Evolutionary conservation across 2,888 invertebrate species (phyloP), one percentile per base, ranked within the genome.

Genomic region (Schrankia costaestrigalis): DNA sequence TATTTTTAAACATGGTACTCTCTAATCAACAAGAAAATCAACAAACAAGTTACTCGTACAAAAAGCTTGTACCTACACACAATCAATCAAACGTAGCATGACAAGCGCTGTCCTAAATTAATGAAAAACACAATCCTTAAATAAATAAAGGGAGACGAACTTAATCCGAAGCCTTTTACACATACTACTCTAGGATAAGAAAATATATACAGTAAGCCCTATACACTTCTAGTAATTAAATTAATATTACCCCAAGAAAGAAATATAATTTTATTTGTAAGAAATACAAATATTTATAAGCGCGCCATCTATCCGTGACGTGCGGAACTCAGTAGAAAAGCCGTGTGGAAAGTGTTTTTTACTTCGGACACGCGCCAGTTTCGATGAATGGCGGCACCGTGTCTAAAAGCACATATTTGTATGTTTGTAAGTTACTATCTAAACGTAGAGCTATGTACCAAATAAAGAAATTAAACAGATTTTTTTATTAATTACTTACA

Each of bases 271-370:
- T n/a, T n/a, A n/a, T n/a, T n/a, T n/a, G n/a, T n/a, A n/a, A n/a
- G n/a, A n/a, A 19, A 21, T 11, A 9, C 3, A 15, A 15, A 26
- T 14, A 18, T 41, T 34, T n/a, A 35, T 27, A 11, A 44, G 34
- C 56, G 49, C 84, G 84, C 84, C 84, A 84, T 79, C 85, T 85
- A 56, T 67, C 46, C 21, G 36, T 11, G 19, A 4, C 11, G 19
- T 29, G 58, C 46, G 56, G 75, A 82, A 85, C 83, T 75, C 51
- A 48, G 62, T 74, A 57, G 56, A 35, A 41, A 22, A 13, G 41
- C 41, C 41, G 47, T 30, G 31, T 11, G 41, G 46, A 13, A 50
- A 49, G 53, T 54, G 44, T 50, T 63, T 56, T 56, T 56, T 55
- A 43, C 35, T 30, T 42, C 35, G 39, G 40, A 46, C 53, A 37